phyloP scores from a whole-genome alignment of 2,113 vertebrate genomes.

The Mystacornis crossleyi region DNA sequence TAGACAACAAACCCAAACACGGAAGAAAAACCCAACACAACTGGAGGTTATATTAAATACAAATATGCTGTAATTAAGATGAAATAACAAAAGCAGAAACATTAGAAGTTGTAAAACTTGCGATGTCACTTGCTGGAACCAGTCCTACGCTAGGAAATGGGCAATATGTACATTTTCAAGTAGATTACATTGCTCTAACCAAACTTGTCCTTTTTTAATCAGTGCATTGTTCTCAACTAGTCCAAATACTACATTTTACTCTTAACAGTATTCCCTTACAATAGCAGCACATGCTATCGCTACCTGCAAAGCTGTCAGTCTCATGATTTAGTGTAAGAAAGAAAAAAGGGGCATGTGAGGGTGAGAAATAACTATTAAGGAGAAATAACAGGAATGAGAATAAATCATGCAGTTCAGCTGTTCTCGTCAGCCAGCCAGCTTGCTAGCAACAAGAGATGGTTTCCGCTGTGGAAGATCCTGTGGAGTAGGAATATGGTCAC shows the following conservation, averaged over 20 bases:
- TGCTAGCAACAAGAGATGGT: conserved; percentile 98
- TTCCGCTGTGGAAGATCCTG: conserved; percentile 98
- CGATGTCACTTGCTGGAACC: conserved; percentile 78
- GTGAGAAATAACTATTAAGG: conserved; percentile 72
- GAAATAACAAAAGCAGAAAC: conserved; percentile 82
- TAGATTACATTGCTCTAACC: conserved; percentile 79
- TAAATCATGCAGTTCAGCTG: conserved; percentile 77
- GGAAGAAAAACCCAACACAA: conserved; percentile 75
- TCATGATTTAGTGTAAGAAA: conserved; percentile 75
- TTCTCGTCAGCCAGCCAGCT: conserved; percentile 92
- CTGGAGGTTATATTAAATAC: conserved; percentile 79
- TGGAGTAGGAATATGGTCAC: conserved; percentile 98
- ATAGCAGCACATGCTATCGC: conserved; percentile 80
- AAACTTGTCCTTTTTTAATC: conserved; percentile 75
- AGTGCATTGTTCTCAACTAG: conserved; percentile 79
- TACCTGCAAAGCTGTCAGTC: conserved; percentile 79
- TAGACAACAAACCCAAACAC: conserved; percentile 75
- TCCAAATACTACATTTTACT: conserved; percentile 71
- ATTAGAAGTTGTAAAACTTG: conserved; percentile 84
- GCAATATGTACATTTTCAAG: conserved; percentile 86
- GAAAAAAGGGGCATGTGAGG: conserved; percentile 64
- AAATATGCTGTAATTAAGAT: conserved; percentile 82
- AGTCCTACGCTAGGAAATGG: conserved; percentile 80
- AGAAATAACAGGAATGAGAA: conserved; percentile 83
- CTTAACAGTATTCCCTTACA: conserved; percentile 73